Conservation (phyloP, 2,113 vertebrate species). For the Barnardius zonarius region DNA sequence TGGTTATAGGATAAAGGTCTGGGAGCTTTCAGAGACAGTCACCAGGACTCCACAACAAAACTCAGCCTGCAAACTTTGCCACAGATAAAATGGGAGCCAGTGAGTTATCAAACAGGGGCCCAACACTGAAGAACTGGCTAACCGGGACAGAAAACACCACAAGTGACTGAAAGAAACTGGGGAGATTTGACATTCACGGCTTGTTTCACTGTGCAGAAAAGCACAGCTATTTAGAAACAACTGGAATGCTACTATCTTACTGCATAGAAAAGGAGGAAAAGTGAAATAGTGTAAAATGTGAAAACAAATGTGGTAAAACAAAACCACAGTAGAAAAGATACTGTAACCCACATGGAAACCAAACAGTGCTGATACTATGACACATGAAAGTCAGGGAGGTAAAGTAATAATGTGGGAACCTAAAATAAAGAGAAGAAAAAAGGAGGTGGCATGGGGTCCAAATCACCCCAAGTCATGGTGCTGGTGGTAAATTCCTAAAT, state of each 20-base stretch:
- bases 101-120: accelerated
- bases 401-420: neutral
- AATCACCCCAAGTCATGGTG: neutral
- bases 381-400: neutral
- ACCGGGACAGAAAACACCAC: neutral
- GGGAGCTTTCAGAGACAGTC: neutral
- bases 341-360: neutral
- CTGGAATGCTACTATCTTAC: neutral
- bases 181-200: neutral
- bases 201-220: neutral
- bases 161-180: accelerated
- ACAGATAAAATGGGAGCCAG: neutral
- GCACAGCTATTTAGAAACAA: neutral
- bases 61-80: neutral
- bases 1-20: neutral
- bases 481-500: neutral
- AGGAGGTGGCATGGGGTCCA: neutral
- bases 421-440: neutral
- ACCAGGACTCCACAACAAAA: neutral
- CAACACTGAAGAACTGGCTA: neutral
- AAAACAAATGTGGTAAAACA: neutral
- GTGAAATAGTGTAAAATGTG: neutral
- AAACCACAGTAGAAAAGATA: neutral
- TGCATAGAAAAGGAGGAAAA: neutral
- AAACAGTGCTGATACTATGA: neutral